phyloP scores from a whole-genome alignment of 2,797 vertebrate genomes.

The Peromyscus melanophrys region DNA sequence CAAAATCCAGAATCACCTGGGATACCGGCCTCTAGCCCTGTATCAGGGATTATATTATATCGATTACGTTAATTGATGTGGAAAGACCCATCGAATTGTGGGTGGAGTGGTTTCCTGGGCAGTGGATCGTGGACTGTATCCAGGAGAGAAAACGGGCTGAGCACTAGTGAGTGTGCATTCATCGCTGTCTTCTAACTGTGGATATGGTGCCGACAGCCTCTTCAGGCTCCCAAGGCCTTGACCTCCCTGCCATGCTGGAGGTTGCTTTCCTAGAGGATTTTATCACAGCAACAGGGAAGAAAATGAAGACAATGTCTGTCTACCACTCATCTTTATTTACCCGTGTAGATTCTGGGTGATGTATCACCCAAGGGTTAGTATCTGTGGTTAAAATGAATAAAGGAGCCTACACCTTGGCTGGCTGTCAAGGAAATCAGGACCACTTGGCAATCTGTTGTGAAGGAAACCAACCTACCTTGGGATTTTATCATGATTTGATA shows the following conservation, averaged over 20 bases:
- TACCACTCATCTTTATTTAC: background rate
- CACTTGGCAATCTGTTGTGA: background rate
- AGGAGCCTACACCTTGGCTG: no score
- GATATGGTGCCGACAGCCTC: rapidly evolving
- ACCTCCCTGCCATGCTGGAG: no score
- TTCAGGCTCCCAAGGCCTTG: no score
- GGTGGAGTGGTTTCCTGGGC: background rate
- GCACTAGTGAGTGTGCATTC: no score
- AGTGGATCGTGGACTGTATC: background rate
- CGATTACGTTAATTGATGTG: background rate
- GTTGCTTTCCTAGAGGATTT: background rate
- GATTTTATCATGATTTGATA: background rate
- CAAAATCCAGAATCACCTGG: background rate
- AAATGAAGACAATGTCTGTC: background rate
- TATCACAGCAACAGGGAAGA: background rate
- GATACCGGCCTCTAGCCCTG: background rate
- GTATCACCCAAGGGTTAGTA: background rate
- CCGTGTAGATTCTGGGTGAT: background rate
- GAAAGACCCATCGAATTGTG: background rate
- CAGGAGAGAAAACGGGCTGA: background rate
- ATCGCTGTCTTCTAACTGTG: background rate
- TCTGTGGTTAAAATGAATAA: background rate
- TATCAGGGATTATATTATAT: background rate
- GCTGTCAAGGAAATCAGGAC: background rate
- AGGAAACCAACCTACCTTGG: background rate